Conservation (phyloP, 2,113 vertebrate species). For the Plestiodon gilberti region DNA sequence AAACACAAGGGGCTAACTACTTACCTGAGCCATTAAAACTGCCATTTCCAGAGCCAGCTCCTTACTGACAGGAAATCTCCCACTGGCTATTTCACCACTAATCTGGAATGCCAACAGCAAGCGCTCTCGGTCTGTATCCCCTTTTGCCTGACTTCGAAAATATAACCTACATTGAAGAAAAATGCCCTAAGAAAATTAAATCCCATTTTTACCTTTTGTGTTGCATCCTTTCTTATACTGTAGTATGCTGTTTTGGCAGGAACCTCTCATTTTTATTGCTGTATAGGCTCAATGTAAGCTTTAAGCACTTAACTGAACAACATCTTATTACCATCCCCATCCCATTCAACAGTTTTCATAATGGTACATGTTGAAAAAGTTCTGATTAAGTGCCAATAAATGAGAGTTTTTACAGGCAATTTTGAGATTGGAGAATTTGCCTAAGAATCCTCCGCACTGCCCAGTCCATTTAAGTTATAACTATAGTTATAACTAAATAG, state of each 20-base stretch:
- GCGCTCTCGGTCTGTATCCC: constrained; percentile 88
- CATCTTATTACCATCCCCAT: too few species aligned
- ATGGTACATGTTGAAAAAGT: too few species aligned
- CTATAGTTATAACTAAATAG: too few species aligned
- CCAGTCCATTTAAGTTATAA: too few species aligned
- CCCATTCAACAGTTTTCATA: too few species aligned
- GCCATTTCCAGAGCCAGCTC: constrained; percentile 90
- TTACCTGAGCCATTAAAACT: constrained; percentile 89
- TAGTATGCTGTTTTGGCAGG: too few species aligned
- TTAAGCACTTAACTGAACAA: too few species aligned
- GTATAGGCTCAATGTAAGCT: too few species aligned
- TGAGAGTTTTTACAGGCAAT: neutral
- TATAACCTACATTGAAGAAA: constrained; percentile 74
- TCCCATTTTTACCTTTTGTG: too few species aligned
- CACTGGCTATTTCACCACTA: constrained; percentile 83
- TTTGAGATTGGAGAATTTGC: neutral
- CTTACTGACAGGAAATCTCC: constrained; percentile 90
- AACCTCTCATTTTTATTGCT: too few species aligned
- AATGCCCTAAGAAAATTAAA: neutral
- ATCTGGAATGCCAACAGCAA: constrained; percentile 89
- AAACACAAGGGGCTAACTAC: neutral
- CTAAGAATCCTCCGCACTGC: neutral
- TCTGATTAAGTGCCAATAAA: too few species aligned
- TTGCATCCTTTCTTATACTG: too few species aligned
- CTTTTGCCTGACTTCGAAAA: constrained; percentile 86